phyloP scores from a whole-genome alignment of 2,797 vertebrate species.

The Tokudaia muenninki region DNA sequence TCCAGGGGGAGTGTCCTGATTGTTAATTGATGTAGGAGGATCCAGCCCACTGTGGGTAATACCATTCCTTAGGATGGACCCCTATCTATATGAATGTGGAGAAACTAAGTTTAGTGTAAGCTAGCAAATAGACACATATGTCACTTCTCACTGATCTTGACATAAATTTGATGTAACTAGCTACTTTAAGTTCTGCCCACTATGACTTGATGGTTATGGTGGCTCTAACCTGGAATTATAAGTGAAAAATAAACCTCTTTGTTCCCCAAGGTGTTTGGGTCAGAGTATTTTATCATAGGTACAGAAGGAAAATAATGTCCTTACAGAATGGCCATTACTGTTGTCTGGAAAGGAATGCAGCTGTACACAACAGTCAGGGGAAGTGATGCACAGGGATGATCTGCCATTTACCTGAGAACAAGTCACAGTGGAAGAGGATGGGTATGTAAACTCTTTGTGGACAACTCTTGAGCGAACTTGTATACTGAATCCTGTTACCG shows the following conservation, averaged over 20 bases:
- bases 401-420: neutral
- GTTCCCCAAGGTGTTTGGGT: neutral
- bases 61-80: neutral
- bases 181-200: neutral
- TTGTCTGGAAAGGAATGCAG: rapidly evolving
- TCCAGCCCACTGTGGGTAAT: neutral
- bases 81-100: neutral
- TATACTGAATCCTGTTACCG: too few species aligned
- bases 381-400: rapidly evolving
- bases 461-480: too few species aligned
- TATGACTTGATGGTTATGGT: neutral
- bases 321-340: neutral
- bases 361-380: rapidly evolving
- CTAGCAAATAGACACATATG: neutral
- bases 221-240: neutral
- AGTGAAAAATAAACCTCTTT: neutral
- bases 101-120: neutral
- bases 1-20: neutral
- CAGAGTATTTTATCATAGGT: neutral
- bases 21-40: neutral
- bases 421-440: neutral
- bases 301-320: neutral
- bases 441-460: rapidly evolving
- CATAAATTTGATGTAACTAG: neutral
- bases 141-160: neutral